Percentiles rank a stretch among this genome's conserved stretches.
These are phyloP conservation scores for Coelopa frigida DNA, from an alignment of 1,140 invertebrate genomes.

Conservation along the genomic window DNA sequence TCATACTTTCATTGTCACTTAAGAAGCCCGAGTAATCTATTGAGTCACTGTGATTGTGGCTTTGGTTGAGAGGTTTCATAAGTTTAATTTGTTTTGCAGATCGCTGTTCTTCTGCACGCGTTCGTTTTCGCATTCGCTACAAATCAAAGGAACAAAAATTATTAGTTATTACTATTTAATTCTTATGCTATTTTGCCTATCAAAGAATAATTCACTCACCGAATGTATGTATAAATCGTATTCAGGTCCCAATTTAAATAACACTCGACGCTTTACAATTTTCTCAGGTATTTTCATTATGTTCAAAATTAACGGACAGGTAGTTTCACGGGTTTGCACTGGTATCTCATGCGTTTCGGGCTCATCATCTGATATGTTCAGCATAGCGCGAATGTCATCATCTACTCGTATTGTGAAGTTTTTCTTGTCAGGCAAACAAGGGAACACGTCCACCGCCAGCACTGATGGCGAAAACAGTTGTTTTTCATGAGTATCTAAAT, in stretches of 20 bases:
- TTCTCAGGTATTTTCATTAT: slow-evolving; percentile 17
- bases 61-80: slow-evolving; percentile 5
- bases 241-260: slow-evolving; percentile 13
- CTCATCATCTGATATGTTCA: slow-evolving; percentile 6
- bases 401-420: slow-evolving; percentile 5
- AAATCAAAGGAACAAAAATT: background rate
- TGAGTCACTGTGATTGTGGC: background rate
- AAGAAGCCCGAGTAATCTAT: background rate
- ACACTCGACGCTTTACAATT: slow-evolving; percentile 7
- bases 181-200: no score
- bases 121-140: slow-evolving; percentile 10
- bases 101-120: background rate
- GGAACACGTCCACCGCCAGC: slow-evolving; percentile 2
- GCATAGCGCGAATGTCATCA: slow-evolving; percentile 3
- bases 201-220: slow-evolving; percentile 10
- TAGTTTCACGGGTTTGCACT: background rate
- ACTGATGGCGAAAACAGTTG: slow-evolving; percentile 8
- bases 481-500: slow-evolving; percentile 10
- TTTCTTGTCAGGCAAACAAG: slow-evolving; percentile 2
- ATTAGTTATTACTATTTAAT: background rate
- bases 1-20: slow-evolving; percentile 1
- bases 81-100: slow-evolving; percentile 2
- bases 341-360: slow-evolving; percentile 7
- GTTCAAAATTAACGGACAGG: slow-evolving; percentile 6
- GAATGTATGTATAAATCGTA: slow-evolving; percentile 13